Percentiles rank a stretch among this genome's conserved stretches.
These are phyloP conservation scores for Metopia argyrocephala DNA, from an alignment of 2,888 invertebrate species.

Conservation along the genomic window DNA sequence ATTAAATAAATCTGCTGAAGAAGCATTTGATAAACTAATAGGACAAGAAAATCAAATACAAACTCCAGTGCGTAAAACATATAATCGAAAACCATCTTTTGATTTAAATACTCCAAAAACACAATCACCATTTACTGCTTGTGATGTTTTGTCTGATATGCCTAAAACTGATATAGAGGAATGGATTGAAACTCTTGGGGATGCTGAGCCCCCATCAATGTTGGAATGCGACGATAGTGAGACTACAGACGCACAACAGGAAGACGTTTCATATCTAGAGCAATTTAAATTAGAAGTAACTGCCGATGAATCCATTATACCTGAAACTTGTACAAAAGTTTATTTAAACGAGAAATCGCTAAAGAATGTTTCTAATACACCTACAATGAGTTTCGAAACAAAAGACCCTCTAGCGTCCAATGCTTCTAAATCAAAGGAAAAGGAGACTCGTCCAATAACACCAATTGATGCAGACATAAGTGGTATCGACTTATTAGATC, in stretches of 20 bases:
- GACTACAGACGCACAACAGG: constrained; percentile 33
- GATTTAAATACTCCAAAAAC: constrained; percentile 23
- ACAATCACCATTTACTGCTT: constrained; percentile 59
- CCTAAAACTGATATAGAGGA: constrained; percentile 70
- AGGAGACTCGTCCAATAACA: neutral
- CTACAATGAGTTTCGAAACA: neutral
- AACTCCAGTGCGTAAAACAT: constrained; percentile 63
- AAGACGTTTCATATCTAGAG: constrained; percentile 49
- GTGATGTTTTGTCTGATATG: constrained; percentile 64
- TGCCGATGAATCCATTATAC: constrained; percentile 67
- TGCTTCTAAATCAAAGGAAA: constrained; percentile 30
- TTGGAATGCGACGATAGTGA: constrained; percentile 62
- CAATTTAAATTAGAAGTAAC: constrained; percentile 6
- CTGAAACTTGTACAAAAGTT: constrained; percentile 59
- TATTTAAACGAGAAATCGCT: constrained; percentile 31
- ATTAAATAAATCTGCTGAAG: constrained; percentile 65
- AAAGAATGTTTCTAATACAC: constrained; percentile 16
- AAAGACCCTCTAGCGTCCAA: constrained; percentile 46
- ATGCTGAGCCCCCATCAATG: constrained; percentile 37
- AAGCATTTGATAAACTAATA: constrained; percentile 68
- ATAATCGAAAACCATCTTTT: constrained; percentile 55
- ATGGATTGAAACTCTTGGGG: constrained; percentile 68
- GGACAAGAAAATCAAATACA: constrained; percentile 67
- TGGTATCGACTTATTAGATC: constrained; percentile 73
- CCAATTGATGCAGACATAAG: constrained; percentile 69